Base-by-base conservation (phyloP, 2,113 vertebrate genomes). In the Caranx melampygus region DNA sequence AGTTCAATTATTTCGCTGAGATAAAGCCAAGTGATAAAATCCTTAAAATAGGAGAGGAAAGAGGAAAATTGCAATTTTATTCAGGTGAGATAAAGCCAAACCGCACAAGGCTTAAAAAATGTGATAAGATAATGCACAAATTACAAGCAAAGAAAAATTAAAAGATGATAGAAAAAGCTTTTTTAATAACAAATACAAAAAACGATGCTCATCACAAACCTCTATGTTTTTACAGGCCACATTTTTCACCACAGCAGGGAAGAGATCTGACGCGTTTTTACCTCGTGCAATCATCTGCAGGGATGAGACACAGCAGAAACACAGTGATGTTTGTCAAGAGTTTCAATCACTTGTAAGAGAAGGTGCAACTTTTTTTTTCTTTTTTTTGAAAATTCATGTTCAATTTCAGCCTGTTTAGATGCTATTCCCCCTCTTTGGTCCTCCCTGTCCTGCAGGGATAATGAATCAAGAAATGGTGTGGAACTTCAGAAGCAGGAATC, bases 191-290 rank as follows among this genome's bases (percentile, higher is more conserved):
- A 26, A 16, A 72, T 57, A 6, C 67, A 47, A 59, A 34, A 72
- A 34, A 37, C 33, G 14, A 26, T 11, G 58, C 33, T 75, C 37
- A n/a, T 75, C 26, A 86, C 94, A 68, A 78, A 99, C 98, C 97
- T 99, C 98, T 0, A 99, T 99, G 91, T 99, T 99, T 92, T 99
- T 99, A 87, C 97, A 99, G 75, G 98, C 98, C 47, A 99, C 98
- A 0, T 99, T 99, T 91, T 99, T 99, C 85, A 99, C 98, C 79
- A 99, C 98, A 0, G 98, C 98, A 6, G 98, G 98, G 83, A 99
- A 99, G 66, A 99, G 96, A 86, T 99, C 98, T 0, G 98, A 99
- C 5, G 98, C 96, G 0, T 99, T 99, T 94, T 99, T 99, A 3
- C 98, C 98, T 16, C 98, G 92, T 65, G 98, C 98, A 0, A 99